Base-by-base conservation (phyloP, 2,113 vertebrate species). In the Myotis lucifugus region DNA sequence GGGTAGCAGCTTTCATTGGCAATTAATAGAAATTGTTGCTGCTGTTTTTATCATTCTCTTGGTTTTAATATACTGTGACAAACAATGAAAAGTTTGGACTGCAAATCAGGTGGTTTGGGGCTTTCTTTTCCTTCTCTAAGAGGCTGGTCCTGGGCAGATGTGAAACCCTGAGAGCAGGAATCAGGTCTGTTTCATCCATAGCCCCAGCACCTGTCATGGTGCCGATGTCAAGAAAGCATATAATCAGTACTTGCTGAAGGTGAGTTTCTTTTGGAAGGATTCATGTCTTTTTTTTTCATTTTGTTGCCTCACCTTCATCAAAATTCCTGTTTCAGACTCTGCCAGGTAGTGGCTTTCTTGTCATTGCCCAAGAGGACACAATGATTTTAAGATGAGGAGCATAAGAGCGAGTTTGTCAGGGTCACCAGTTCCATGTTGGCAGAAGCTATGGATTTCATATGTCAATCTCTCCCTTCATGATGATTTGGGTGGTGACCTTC, bases 381-480 rank as follows among this genome's bases (percentile, higher is more conserved):
- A 73, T 13, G n/a, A 87, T 85, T 96, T 91, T 73, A 94, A 86
- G 29, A 48, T 54, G 50, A 77, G 18, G 10, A 91, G 46, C 34
- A 91, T 73, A 37, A 48, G 93, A 89, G 76, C 69, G 67, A 81
- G 14, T 34, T 14, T 40, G 11, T 42, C 8, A 52, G 52, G 17
- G 23, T 64, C 42, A 69, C 37, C 8, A 82, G 10, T 61, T 79
- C 25, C 0, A 72, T 70, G 12, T 29, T 77, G 17, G 56, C 5
- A n/a, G 48, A 89, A 42, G 79, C 0, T 52, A 50, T 42, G 17
- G 18, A 61, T 69, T 85, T 94, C 48, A 72, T 21, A n/a, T 42
- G 79, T 86, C 46, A 37, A 8, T 0, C 4, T n/a, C 3, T 73
- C 7, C 83, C 14, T 34, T n/a, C 27, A 25, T 34, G 18, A 48